phyloP scores from a whole-genome alignment of 2,888 invertebrate genomes.

The Autographa pulchrina region DNA sequence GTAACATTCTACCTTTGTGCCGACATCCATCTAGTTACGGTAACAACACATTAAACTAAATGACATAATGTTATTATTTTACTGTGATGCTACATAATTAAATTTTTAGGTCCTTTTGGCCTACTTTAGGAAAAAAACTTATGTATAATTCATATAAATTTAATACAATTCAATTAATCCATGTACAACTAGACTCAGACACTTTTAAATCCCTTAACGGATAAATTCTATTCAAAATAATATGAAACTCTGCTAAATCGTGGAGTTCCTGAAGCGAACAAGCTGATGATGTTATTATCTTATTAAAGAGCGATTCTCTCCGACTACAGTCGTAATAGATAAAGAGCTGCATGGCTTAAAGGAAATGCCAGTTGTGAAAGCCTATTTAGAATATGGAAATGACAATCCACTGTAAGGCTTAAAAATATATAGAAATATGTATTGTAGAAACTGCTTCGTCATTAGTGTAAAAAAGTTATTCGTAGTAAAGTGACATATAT shows the following conservation, averaged over 20 bases:
- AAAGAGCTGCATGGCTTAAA: neutral
- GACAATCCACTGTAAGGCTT: neutral
- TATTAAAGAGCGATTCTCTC: conserved; percentile 9
- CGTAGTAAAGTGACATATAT: too few species aligned
- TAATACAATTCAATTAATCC: too few species aligned
- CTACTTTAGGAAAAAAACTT: neutral
- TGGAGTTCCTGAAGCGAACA: conserved; percentile 20
- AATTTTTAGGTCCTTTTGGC: neutral
- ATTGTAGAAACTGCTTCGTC: too few species aligned
- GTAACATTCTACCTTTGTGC: conserved; percentile 3
- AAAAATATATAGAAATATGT: neutral
- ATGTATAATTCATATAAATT: too few species aligned
- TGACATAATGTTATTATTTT: neutral
- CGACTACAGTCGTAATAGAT: neutral
- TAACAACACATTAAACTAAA: neutral
- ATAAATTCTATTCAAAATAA: neutral
- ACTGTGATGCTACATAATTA: neutral
- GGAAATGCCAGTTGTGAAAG: neutral
- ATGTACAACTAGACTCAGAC: too few species aligned
- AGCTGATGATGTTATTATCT: conserved; percentile 24
- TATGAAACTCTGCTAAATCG: neutral
- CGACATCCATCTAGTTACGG: neutral
- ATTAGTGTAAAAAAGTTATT: too few species aligned
- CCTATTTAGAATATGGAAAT: neutral
- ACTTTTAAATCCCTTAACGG: neutral